Evolutionary conservation across 2,797 vertebrate genomes (phyloP), one percentile per base, ranked within the genome.

Genomic region (Pipistrellus kuhlii): DNA sequence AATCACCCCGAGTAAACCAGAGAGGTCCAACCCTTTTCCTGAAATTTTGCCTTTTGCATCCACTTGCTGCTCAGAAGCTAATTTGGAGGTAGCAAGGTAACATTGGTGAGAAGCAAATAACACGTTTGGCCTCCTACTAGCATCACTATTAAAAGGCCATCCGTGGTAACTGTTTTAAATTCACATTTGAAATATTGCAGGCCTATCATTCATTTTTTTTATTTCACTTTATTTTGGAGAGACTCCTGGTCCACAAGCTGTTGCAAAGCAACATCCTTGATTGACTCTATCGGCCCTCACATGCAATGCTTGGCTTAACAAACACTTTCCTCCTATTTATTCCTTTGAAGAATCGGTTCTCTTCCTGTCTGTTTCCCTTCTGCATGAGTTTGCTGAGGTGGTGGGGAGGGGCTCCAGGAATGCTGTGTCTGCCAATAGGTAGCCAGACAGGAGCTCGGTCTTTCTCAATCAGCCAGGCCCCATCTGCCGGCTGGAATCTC

Each of bases 401-500:
- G 57, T 25, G 9, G 46, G 30, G 15, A 11, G 15, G 15, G 6
- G 41, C 80, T 25, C 17, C 27, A 85, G 66, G 72, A 86, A 18
- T 66, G 5, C 23, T 62, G 10, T 30, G 18, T 85, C 72, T 95
- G 25, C 59, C 95, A 94, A 91, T 86, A 95, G 92, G 94, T 97
- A 71, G 90, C 41, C 88, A 96, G 72, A 69, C 32, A 82, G 62
- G 59, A 91, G 85, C 80, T 91, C 73, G 78, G 76, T 82, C 35
- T 91, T 48, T 62, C 69, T 73, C 62, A 59, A 88, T 88, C 88
- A 96, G 88, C 68, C 87, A 95, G 86, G 94, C n/a, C 83, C 92
- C 86, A 94, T 97, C 93, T 96, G 91, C 38, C 76, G 73, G 35
- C 27, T 90, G 78, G 69, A 84, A 53, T 90, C 84, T 94, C 87